Conservation (phyloP, 2,888 invertebrate genomes). For the Ptychoptera contaminata region DNA sequence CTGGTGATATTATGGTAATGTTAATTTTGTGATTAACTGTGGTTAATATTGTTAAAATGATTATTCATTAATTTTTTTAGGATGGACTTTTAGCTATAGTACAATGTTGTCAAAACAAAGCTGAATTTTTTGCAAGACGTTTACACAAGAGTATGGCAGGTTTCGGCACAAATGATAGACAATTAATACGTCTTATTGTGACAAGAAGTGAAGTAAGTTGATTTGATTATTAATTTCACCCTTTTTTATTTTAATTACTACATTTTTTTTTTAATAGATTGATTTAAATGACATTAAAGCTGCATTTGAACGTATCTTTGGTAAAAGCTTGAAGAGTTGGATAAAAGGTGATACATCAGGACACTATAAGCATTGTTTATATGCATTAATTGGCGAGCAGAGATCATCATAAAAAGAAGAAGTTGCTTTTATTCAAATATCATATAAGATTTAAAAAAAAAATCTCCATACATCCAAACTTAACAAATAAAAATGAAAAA, state of each 20-base stretch:
- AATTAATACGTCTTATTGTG: constrained; percentile 69
- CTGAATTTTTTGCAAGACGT: constrained; percentile 72
- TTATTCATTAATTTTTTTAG: constrained; percentile 20
- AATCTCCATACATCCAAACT: too few species aligned
- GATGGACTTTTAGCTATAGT: constrained; percentile 68
- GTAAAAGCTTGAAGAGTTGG: constrained; percentile 60
- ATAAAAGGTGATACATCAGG: constrained; percentile 74
- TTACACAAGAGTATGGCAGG: constrained; percentile 82
- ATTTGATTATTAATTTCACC: constrained; percentile 18
- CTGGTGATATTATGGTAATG: constrained; percentile 42
- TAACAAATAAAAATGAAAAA: too few species aligned
- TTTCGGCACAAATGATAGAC: constrained; percentile 72
- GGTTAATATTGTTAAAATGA: not conserved
- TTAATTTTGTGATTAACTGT: not conserved
- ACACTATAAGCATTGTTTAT: constrained; percentile 69
- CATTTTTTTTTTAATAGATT: constrained; percentile 27
- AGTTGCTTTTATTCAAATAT: not conserved
- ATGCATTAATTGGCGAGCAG: constrained; percentile 45
- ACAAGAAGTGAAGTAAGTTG: constrained; percentile 49
- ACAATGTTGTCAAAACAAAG: constrained; percentile 61
- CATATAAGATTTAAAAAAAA: too few species aligned
- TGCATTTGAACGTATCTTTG: constrained; percentile 58
- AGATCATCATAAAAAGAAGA: not conserved
- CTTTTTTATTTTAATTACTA: not conserved
- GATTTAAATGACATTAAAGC: constrained; percentile 75